A percentile compares a stretch with the other conserved stretches of the same genome.
These are phyloP conservation scores for Dryocosmus kuriphilus DNA, from an alignment of 2,888 invertebrate genomes.

Conservation along the genomic window DNA sequence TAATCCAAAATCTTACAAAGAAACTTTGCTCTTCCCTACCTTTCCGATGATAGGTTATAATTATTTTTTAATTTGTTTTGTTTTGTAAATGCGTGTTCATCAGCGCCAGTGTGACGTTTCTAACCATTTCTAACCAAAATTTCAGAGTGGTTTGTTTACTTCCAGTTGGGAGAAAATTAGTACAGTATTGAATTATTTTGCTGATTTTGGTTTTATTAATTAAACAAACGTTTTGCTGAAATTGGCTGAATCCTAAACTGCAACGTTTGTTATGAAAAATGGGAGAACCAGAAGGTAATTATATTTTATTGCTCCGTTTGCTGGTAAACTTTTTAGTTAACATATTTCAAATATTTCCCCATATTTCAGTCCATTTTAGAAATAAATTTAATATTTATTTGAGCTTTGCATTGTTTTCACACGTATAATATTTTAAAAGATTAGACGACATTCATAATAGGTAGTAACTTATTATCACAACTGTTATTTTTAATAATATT, in stretches of 20 bases:
- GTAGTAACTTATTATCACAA: too few species aligned
- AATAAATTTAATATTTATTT: not conserved
- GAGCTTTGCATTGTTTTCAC: not conserved
- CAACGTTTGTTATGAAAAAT: not conserved
- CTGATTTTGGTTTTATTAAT: not conserved
- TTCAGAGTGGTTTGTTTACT: constrained; percentile 6
- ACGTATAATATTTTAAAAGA: not conserved
- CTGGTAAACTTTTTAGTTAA: not conserved
- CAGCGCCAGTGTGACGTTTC: constrained; percentile 3
- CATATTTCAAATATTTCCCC: not conserved
- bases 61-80: too few species aligned
- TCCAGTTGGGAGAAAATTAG: not conserved
- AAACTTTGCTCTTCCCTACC: too few species aligned
- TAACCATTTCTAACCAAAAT: constrained; percentile 31
- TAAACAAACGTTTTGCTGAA: not conserved
- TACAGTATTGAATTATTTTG: not conserved
- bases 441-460: not conserved
- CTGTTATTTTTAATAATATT: too few species aligned
- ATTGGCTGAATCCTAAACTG: not conserved
- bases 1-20: too few species aligned
- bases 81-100: too few species aligned
- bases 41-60: too few species aligned
- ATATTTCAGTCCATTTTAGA: not conserved
- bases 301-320: not conserved
- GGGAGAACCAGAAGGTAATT: constrained; percentile 30